These are phyloP conservation scores for Seira sanloemensis DNA, from an alignment of 2,888 invertebrate genomes.

Conservation along the genomic window DNA sequence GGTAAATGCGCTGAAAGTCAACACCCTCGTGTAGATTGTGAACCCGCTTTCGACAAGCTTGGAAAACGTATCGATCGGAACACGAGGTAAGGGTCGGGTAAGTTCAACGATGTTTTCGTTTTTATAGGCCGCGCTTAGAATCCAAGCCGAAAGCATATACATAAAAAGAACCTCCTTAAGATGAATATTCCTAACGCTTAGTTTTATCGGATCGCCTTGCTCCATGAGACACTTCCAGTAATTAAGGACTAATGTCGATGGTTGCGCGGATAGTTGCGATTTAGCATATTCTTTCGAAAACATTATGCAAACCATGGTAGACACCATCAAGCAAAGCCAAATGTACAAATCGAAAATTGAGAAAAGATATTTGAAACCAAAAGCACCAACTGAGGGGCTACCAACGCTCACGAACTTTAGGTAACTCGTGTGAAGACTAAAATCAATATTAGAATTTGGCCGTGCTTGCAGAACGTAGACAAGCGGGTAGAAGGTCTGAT, in stretches of 20 bases:
- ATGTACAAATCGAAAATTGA: not conserved
- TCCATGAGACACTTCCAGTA: not conserved
- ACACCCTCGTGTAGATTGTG: not conserved
- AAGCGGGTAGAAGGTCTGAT: not conserved
- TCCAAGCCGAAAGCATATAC: not conserved
- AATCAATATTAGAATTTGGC: not conserved
- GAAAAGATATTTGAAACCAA: constrained; percentile 3
- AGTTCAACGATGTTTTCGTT: not conserved
- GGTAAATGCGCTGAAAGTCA: too few relatives aligned
- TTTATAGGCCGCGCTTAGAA: not conserved
- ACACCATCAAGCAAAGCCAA: not conserved
- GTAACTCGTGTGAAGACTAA: not conserved
- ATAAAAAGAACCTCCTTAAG: not conserved
- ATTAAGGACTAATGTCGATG: not conserved
- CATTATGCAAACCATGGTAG: not conserved
- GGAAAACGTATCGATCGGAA: not conserved
- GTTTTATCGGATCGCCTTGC: not conserved
- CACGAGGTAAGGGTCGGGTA: not conserved
- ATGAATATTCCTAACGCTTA: not conserved
- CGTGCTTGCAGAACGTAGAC: not conserved
- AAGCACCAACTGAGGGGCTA: not conserved
- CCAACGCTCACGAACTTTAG: not conserved
- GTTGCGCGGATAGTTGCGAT: not conserved
- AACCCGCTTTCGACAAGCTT: not conserved
- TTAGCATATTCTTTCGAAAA: not conserved